Percentiles rank a stretch among this genome's conserved stretches.
Conservation (phyloP, 2,113 vertebrate genomes). For the Lasiurus borealis region DNA sequence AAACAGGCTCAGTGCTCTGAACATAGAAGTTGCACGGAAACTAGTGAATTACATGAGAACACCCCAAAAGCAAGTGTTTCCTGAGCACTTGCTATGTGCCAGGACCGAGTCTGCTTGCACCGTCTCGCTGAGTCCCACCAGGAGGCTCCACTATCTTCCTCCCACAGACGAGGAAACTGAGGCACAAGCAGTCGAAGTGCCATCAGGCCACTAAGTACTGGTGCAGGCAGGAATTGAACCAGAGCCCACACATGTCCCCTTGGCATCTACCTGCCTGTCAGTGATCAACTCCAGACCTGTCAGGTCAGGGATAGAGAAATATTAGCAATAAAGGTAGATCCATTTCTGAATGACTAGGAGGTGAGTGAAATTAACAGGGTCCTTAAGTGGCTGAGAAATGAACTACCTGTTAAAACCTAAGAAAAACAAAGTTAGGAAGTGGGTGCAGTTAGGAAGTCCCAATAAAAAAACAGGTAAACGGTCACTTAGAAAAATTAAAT, state of each 20-base stretch:
- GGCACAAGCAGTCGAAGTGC: neutral
- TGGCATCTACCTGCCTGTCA: neutral
- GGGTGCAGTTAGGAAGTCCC: conserved; percentile 80
- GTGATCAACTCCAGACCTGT: neutral
- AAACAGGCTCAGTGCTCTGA: neutral
- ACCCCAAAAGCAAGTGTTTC: neutral
- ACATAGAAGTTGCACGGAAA: neutral
- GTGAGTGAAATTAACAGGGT: conserved; percentile 66
- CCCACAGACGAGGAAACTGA: neutral
- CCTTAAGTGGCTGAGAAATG: conserved; percentile 72
- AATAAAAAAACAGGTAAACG: conserved; percentile 83
- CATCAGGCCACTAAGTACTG: neutral
- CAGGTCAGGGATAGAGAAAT: conserved; percentile 31
- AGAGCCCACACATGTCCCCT: neutral
- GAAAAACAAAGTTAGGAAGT: conserved; percentile 83
- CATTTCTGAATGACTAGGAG: conserved; percentile 62
- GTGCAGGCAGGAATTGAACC: neutral
- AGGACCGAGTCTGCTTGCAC: neutral
- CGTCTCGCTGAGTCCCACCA: neutral
- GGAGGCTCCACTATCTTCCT: neutral
- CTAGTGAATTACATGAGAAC: neutral
- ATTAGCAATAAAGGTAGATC: conserved; percentile 48
- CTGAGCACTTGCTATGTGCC: neutral
- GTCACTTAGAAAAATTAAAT: conserved; percentile 84
- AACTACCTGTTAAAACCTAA: conserved; percentile 80